These are phyloP conservation scores for Pocillopora grandis DNA, from an alignment of 92 coral and sea anemone species.

Conservation along the genomic window DNA sequence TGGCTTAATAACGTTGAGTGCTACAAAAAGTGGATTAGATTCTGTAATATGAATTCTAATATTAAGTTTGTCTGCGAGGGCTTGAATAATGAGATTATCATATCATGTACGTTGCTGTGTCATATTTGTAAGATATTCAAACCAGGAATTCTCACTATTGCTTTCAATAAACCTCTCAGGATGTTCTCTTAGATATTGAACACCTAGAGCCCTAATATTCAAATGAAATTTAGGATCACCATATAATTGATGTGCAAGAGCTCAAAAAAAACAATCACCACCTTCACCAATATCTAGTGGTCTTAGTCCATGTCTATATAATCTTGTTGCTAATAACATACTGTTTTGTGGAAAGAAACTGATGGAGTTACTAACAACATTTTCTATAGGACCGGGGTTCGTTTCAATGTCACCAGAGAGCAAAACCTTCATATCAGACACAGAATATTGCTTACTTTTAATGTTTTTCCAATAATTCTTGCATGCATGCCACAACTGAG, in stretches of 20 bases:
- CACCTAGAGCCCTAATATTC: slow-evolving; percentile 21
- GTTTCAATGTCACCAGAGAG: slow-evolving; percentile 57
- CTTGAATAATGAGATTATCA: slow-evolving; percentile 22
- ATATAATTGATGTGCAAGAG: slow-evolving; percentile 37
- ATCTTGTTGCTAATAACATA: slow-evolving; percentile 33
- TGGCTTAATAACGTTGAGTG: slow-evolving; percentile 8
- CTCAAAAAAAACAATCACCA: slow-evolving; percentile 41
- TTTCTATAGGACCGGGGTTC: slow-evolving; percentile 56
- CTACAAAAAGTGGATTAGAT: slow-evolving; percentile 12
- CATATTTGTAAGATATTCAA: not conserved
- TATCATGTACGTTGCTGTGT: not conserved
- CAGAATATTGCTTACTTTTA: slow-evolving; percentile 46
- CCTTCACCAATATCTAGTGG: slow-evolving; percentile 55
- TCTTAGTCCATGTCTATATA: slow-evolving; percentile 39
- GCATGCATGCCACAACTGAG: slow-evolving; percentile 15
- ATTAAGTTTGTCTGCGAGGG: slow-evolving; percentile 19
- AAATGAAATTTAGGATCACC: slow-evolving; percentile 32
- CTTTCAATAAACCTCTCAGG: too few species aligned
- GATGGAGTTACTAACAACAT: not conserved
- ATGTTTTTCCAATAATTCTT: slow-evolving; percentile 31
- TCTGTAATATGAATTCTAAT: slow-evolving; percentile 21
- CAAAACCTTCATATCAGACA: slow-evolving; percentile 37
- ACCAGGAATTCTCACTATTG: not conserved
- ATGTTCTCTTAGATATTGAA: too few species aligned
- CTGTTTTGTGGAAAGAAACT: slow-evolving; percentile 13